Conservation (phyloP, 2,888 invertebrate species). For the Camponotus fellah region DNA sequence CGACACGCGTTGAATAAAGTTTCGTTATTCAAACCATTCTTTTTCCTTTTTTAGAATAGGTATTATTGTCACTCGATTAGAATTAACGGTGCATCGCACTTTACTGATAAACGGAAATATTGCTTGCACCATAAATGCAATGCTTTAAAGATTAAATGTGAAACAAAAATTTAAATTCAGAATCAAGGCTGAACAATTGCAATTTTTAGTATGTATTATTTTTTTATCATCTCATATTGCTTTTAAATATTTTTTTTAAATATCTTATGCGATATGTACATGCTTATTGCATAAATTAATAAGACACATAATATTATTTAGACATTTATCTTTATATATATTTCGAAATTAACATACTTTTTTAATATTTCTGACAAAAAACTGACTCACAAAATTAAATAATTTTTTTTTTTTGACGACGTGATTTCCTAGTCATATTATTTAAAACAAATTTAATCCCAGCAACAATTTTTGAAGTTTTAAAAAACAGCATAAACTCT, state of each 20-base stretch:
- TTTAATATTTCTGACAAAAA: not conserved
- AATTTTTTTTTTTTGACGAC: not conserved
- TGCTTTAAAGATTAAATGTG: not conserved
- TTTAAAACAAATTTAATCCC: not conserved
- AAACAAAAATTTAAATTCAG: too few species aligned
- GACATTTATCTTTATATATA: not conserved
- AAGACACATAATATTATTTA: not conserved
- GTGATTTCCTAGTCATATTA: not conserved
- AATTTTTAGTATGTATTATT: not conserved
- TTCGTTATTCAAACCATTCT: slow-evolving; percentile 21
- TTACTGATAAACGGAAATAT: slow-evolving; percentile 11
- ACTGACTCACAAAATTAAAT: not conserved
- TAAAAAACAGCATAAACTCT: not conserved
- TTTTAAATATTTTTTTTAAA: not conserved
- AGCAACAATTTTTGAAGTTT: not conserved
- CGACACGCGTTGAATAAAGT: slow-evolving; percentile 42
- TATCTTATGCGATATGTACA: not conserved
- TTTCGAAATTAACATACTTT: not conserved
- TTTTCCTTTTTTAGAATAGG: not conserved
- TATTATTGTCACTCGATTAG: slow-evolving; percentile 40
- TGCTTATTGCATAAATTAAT: not conserved
- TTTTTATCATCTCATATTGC: not conserved
- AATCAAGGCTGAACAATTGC: too few species aligned
- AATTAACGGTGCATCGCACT: slow-evolving; percentile 13
- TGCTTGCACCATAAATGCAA: not conserved